Evolutionary conservation across 2,797 vertebrate species (phyloP).

Genomic region (Strix occidentalis): DNA sequence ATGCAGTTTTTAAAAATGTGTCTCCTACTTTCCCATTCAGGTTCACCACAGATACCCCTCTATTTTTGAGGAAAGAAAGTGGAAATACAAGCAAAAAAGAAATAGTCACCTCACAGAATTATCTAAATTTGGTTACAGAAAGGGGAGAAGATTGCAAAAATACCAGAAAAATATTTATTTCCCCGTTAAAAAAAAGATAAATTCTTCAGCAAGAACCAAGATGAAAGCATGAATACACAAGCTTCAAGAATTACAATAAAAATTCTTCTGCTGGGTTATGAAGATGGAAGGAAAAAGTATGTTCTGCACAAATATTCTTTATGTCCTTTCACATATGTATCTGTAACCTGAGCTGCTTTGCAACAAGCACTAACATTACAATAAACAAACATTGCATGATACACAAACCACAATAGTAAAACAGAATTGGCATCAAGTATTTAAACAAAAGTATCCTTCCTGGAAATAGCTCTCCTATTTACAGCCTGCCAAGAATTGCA

Average conservation of each 20-base stretch:
- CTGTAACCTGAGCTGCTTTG: constrained; percentile 19
- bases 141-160: neutral
- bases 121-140: neutral
- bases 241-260: neutral
- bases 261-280: neutral
- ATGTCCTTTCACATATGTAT: constrained; percentile 9
- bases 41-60: neutral
- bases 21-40: neutral
- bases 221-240: neutral
- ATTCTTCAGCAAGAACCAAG: neutral
- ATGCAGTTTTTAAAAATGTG: neutral
- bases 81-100: neutral
- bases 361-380: constrained; percentile 35
- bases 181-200: neutral
- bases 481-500: constrained; percentile 18
- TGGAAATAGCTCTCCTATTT: constrained; percentile 31
- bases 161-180: neutral
- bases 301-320: constrained; percentile 4
- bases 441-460: constrained; percentile 62
- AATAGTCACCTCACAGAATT: neutral
- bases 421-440: constrained; percentile 13
- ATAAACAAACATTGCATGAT: constrained; percentile 41
- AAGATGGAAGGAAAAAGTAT: neutral
- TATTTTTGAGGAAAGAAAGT: neutral
- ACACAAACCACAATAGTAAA: constrained; percentile 22